A percentile compares a stretch with the other conserved stretches of the same genome.
phyloP scores from a whole-genome alignment of 1,140 invertebrate genomes.

The Bursaphelenchus mucronatus region DNA sequence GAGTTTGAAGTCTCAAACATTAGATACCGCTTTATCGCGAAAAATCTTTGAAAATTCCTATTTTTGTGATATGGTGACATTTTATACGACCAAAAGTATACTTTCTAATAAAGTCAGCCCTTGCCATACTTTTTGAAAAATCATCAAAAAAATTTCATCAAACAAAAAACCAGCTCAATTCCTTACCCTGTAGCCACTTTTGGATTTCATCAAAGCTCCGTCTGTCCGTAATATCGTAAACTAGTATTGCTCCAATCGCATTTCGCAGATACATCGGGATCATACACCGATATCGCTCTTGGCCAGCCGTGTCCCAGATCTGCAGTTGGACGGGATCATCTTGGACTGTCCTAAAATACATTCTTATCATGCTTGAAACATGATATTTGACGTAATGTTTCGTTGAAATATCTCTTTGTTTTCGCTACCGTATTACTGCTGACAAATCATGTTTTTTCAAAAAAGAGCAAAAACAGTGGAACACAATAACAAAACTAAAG shows the following conservation, averaged over 20 bases:
- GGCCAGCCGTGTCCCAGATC: conserved; percentile 99
- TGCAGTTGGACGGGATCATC: conserved; percentile 60
- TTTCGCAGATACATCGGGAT: conserved; percentile 97
- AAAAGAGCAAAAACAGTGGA: conserved; percentile 3
- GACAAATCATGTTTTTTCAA: background rate
- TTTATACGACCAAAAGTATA: too few relatives aligned
- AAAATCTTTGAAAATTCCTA: too few relatives aligned
- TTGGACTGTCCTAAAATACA: conserved; percentile 22
- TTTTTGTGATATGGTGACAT: too few relatives aligned
- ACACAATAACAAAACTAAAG: conserved; percentile 3
- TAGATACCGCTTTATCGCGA: too few relatives aligned
- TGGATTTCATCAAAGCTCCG: conserved; percentile 71
- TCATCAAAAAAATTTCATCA: too few relatives aligned
- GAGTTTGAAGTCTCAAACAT: too few relatives aligned
- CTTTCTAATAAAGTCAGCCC: too few relatives aligned
- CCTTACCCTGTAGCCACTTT: conserved; percentile 31
- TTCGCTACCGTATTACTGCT: background rate
- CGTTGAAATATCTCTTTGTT: too few relatives aligned
- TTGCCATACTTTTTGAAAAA: too few relatives aligned
- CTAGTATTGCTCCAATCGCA: conserved; percentile 92
- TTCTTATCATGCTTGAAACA: background rate
- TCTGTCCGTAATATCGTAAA: conserved; percentile 92
- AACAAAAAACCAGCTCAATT: background rate
- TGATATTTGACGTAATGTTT: too few relatives aligned
- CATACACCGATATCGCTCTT: conserved; percentile 91